Evolutionary conservation across 2,888 invertebrate genomes (phyloP).

Genomic region (Steromphala cineraria): DNA sequence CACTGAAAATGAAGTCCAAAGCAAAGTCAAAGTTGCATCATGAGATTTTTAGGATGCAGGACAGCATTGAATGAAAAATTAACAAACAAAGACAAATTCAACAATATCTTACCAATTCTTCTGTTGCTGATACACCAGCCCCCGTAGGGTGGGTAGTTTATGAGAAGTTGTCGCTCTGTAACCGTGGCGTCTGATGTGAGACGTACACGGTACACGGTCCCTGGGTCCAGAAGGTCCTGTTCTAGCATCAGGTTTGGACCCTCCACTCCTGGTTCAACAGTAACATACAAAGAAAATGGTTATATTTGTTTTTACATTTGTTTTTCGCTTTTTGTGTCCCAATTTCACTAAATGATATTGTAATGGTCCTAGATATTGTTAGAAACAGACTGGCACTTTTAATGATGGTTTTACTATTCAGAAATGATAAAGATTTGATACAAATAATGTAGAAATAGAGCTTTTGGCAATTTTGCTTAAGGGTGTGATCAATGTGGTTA

Average conservation of each 20-base stretch:
- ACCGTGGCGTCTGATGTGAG: conserved; percentile 26
- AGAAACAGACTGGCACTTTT: neutral
- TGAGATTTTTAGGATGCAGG: too few species aligned
- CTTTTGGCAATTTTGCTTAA: too few species aligned
- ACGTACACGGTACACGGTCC: conserved; percentile 29
- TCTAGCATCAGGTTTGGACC: conserved; percentile 32
- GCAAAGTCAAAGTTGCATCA: too few species aligned
- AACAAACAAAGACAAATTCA: too few species aligned
- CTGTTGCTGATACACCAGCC: conserved; percentile 22
- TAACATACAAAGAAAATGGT: neutral
- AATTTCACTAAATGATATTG: too few species aligned
- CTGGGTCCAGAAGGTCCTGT: conserved; percentile 16
- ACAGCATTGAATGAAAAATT: too few species aligned
- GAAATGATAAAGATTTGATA: too few species aligned
- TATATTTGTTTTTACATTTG: neutral
- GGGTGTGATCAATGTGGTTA: too few species aligned
- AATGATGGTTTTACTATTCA: too few species aligned
- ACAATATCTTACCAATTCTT: neutral
- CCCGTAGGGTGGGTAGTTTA: conserved; percentile 34
- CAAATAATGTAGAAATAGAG: too few species aligned
- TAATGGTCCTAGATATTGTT: neutral
- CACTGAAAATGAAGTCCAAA: too few species aligned
- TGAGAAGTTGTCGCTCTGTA: conserved; percentile 23
- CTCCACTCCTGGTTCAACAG: conserved; percentile 15
- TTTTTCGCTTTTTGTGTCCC: too few species aligned